phyloP scores from a whole-genome alignment of 2,797 vertebrate species.

The Hozukius guyotensis region DNA sequence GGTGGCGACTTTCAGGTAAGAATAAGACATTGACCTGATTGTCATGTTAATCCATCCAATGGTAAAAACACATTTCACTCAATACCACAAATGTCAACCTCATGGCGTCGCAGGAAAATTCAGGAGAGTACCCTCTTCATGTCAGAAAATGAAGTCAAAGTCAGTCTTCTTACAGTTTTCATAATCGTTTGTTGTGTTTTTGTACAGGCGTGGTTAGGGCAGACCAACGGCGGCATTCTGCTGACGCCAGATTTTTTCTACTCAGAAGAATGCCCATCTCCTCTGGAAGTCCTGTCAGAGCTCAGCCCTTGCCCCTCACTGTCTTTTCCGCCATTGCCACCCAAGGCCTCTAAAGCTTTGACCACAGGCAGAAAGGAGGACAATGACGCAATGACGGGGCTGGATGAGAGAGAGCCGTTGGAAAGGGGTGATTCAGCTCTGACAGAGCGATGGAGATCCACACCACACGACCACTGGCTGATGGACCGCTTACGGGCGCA shows the following conservation, averaged over 20 bases:
- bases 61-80: neutral
- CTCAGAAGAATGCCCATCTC: conserved; percentile 78
- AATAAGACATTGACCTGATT: neutral
- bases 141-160: neutral
- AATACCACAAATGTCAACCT: neutral
- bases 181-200: conserved; percentile 11
- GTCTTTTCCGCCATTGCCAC: conserved; percentile 56
- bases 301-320: conserved; percentile 53
- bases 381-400: neutral
- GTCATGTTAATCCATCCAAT: neutral
- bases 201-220: conserved; percentile 87
- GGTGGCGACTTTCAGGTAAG: conserved; percentile 90
- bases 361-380: conserved; percentile 29
- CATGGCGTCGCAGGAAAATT: neutral
- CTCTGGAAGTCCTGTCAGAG: conserved; percentile 90
- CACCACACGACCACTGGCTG: conserved; percentile 67
- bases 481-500: conserved; percentile 71
- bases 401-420: neutral
- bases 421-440: conserved; percentile 13
- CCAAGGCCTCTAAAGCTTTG: conserved; percentile 39
- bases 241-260: conserved; percentile 76
- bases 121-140: neutral
- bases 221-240: conserved; percentile 81
- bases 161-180: neutral
- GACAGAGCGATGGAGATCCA: conserved; percentile 41